These are phyloP conservation scores for Xenops minutus DNA, from an alignment of 2,797 vertebrate species.

Conservation along the genomic window DNA sequence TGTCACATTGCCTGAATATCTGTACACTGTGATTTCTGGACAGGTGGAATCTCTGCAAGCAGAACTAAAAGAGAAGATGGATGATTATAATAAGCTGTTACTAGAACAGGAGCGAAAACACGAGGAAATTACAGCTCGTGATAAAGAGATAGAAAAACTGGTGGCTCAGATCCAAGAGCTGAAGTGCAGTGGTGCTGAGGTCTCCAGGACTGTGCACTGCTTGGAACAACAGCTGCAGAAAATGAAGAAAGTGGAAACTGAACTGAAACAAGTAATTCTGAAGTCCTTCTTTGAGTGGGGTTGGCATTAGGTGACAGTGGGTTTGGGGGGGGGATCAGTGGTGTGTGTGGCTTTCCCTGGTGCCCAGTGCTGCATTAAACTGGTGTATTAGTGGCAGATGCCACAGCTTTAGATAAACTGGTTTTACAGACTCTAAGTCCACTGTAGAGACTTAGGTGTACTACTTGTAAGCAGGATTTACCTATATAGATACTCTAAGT, in stretches of 20 bases:
- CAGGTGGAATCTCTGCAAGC: constrained; percentile 89
- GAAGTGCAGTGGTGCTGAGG: constrained; percentile 76
- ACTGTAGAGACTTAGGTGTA: rapidly evolving
- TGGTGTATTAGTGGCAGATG: background rate
- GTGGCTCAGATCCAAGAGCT: constrained; percentile 81
- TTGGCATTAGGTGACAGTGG: background rate
- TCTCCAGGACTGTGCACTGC: constrained; percentile 59
- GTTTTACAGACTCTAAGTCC: background rate
- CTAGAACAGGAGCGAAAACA: constrained; percentile 84
- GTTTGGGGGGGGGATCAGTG: background rate
- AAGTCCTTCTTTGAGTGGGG: background rate
- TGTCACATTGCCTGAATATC: background rate
- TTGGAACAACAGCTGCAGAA: constrained; percentile 88
- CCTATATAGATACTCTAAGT: background rate
- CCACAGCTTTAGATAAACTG: background rate
- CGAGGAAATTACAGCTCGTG: constrained; percentile 80
- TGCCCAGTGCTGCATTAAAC: background rate
- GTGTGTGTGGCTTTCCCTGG: background rate
- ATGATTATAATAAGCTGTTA: constrained; percentile 82
- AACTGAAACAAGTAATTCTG: constrained; percentile 80
- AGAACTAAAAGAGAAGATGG: constrained; percentile 85
- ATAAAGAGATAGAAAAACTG: constrained; percentile 88
- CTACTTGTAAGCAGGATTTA: background rate
- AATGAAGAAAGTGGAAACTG: constrained; percentile 77
- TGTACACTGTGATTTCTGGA: background rate